phyloP scores from a whole-genome alignment of 2,797 vertebrate species.

The Ceryle rudis region DNA sequence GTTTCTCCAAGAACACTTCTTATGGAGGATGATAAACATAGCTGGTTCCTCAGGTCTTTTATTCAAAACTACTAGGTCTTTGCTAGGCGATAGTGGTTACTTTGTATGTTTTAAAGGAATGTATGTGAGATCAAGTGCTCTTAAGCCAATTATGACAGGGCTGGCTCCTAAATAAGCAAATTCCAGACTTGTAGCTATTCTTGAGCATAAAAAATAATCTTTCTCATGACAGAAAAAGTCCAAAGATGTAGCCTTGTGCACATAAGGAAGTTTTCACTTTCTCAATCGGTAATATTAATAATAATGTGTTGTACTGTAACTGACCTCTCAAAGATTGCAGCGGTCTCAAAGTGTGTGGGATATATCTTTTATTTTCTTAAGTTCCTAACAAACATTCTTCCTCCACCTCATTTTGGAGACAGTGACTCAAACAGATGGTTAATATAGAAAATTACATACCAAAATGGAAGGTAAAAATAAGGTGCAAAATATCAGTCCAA shows the following conservation, averaged over 20 bases:
- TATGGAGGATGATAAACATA: not conserved
- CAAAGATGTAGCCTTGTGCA: not conserved
- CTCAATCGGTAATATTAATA: not conserved
- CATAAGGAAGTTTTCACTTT: not conserved
- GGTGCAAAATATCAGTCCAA: not conserved
- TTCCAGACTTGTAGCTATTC: not conserved
- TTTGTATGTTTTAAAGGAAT: not conserved
- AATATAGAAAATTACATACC: not conserved
- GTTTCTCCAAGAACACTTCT: not conserved
- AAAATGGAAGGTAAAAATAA: constrained; percentile 7
- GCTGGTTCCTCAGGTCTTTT: not conserved
- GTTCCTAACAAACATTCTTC: not conserved
- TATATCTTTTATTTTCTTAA: not conserved
- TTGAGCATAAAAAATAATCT: not conserved
- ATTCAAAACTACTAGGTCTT: not conserved
- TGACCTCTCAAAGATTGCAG: not conserved
- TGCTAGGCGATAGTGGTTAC: not conserved
- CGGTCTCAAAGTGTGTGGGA: not conserved
- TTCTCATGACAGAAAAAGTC: not conserved
- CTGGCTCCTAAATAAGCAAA: not conserved
- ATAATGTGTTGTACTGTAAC: not conserved
- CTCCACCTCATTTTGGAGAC: not conserved
- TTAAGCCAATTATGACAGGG: not conserved
- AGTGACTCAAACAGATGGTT: not conserved
- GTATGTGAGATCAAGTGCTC: not conserved